Conservation (phyloP, 2,888 invertebrate genomes). For the Hypercompe scribonia region DNA sequence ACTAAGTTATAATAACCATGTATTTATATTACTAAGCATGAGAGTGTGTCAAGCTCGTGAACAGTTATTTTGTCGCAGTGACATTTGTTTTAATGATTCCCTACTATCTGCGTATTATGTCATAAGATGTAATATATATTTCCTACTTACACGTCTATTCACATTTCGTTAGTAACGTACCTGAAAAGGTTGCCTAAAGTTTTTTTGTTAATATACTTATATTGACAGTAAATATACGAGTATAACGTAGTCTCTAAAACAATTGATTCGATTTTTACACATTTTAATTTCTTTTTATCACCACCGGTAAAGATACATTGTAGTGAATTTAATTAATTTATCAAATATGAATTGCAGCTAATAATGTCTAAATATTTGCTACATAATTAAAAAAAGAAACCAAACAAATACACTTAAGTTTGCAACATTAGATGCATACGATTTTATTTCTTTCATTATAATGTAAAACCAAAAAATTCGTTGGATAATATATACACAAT, state of each 20-base stretch:
- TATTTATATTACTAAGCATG: not conserved
- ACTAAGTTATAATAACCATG: not conserved
- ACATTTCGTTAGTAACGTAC: not conserved
- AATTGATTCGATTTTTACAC: not conserved
- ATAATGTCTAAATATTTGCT: no score
- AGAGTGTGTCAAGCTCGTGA: conserved; percentile 3
- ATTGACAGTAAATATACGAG: not conserved
- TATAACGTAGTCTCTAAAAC: not conserved
- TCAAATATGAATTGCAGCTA: no score
- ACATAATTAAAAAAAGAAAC: not conserved
- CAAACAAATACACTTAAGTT: not conserved
- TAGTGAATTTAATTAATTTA: not conserved
- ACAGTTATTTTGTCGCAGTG: conserved; percentile 16
- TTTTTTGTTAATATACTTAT: not conserved
- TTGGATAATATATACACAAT: no score
- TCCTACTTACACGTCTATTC: not conserved
- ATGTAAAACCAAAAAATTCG: no score
- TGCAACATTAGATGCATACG: not conserved
- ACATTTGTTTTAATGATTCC: conserved; percentile 15
- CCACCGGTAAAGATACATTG: not conserved
- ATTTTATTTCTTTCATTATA: no score
- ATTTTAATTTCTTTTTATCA: not conserved
- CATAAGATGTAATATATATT: conserved; percentile 1
- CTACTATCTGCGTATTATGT: conserved; percentile 6
- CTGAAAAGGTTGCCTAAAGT: not conserved